These are phyloP conservation scores for Megalops atlanticus DNA, from an alignment of 2,113 vertebrate genomes.

Conservation along the genomic window DNA sequence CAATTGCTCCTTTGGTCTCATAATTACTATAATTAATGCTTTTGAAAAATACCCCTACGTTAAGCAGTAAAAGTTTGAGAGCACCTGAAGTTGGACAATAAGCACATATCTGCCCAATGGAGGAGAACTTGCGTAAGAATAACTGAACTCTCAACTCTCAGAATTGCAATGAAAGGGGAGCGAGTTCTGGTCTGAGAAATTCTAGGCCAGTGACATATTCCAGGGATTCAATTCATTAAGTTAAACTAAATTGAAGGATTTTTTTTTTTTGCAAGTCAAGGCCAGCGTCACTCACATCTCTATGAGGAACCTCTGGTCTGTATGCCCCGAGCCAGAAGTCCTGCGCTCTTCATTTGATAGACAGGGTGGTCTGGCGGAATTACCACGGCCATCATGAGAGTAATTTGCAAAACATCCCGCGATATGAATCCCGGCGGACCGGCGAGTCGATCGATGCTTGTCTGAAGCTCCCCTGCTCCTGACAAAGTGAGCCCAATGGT, in stretches of 20 bases:
- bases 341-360: neutral
- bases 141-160: neutral
- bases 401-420: neutral
- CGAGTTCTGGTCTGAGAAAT: neutral
- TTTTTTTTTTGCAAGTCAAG: conserved; percentile 3
- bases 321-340: neutral
- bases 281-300: neutral
- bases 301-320: neutral
- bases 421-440: neutral
- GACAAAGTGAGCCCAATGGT: neutral
- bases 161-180: conserved; percentile 22
- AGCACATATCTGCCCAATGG: conserved; percentile 24
- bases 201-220: conserved; percentile 14
- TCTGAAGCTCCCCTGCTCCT: neutral
- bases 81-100: conserved; percentile 56
- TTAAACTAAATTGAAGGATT: conserved; percentile 13
- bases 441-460: neutral
- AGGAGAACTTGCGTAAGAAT: conserved; percentile 17
- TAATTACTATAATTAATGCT: conserved; percentile 77
- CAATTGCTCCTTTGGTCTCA: conserved; percentile 62
- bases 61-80: conserved; percentile 48
- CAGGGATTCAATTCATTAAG: conserved; percentile 15
- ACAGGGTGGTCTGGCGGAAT: conserved; percentile 16
- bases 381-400: conserved; percentile 6
- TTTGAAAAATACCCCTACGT: conserved; percentile 54